Evolutionary conservation across 2,888 invertebrate species (phyloP).

Genomic region (Oscheius sp.): DNA sequence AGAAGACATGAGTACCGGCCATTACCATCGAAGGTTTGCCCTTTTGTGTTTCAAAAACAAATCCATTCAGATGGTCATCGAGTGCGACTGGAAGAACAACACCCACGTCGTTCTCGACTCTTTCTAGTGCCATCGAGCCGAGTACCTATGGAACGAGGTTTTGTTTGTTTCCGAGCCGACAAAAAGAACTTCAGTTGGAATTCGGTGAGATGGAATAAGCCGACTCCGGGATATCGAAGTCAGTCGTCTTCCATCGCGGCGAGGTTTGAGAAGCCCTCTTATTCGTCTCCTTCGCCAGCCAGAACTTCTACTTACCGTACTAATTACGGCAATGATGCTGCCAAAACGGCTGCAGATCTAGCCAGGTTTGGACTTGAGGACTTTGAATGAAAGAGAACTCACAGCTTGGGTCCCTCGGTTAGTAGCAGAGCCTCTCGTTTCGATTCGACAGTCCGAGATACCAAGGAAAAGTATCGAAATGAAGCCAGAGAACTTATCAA

Average conservation of each 20-base stretch:
- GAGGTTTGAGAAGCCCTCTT: slow-evolving; percentile 42
- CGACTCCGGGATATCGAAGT: slow-evolving; percentile 46
- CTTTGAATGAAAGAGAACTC: not conserved
- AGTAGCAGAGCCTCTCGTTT: slow-evolving; percentile 54
- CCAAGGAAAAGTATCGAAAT: slow-evolving; percentile 50
- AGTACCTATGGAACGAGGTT: slow-evolving; percentile 48
- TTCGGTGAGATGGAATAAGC: slow-evolving; percentile 63
- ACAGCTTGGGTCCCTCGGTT: slow-evolving; percentile 56
- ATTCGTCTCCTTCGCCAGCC: slow-evolving; percentile 14
- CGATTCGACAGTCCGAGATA: slow-evolving; percentile 43
- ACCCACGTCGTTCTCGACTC: slow-evolving; percentile 35
- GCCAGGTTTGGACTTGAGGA: not conserved
- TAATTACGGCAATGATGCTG: slow-evolving; percentile 7
- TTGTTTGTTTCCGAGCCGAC: no score
- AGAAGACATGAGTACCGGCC: slow-evolving; percentile 27
- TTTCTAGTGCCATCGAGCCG: slow-evolving; percentile 49
- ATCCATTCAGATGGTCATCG: slow-evolving; percentile 42
- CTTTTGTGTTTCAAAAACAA: not conserved
- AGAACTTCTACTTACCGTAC: not conserved
- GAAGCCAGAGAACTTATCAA: slow-evolving; percentile 51
- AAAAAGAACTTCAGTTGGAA: slow-evolving; percentile 52
- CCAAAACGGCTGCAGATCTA: slow-evolving; percentile 8
- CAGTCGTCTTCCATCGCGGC: slow-evolving; percentile 43
- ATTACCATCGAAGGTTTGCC: slow-evolving; percentile 27
- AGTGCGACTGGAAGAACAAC: slow-evolving; percentile 32